These are phyloP conservation scores for Schizopygopsis malacanthus DNA, from an alignment of 2,797 vertebrate species.

Conservation along the genomic window DNA sequence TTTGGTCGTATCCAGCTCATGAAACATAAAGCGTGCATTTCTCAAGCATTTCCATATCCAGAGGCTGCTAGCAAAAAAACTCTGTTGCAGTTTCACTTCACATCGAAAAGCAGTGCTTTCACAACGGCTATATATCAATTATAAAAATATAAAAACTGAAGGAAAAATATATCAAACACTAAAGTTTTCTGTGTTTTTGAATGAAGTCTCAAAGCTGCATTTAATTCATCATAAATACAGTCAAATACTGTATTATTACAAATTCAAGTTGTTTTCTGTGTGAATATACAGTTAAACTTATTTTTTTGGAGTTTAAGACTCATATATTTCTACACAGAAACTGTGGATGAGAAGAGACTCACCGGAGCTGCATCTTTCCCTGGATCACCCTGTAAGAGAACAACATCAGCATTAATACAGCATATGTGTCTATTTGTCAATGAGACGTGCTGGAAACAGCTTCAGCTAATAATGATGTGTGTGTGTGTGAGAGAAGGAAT, in stretches of 20 bases:
- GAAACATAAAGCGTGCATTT: neutral
- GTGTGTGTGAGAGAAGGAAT: no score
- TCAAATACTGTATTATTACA: neutral
- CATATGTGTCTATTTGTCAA: neutral
- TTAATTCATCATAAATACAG: neutral
- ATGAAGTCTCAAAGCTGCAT: neutral
- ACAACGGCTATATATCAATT: neutral
- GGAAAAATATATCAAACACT: neutral
- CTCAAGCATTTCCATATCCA: neutral
- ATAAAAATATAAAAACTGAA: neutral
- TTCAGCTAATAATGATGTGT: neutral
- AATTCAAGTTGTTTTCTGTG: no score
- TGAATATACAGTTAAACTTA: neutral
- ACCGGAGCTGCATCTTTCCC: constrained; percentile 74
- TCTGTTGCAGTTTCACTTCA: neutral
- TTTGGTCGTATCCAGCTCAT: neutral
- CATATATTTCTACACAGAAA: neutral
- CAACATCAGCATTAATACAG: neutral
- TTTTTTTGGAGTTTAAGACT: neutral
- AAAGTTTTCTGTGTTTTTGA: no score
- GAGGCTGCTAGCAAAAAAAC: neutral
- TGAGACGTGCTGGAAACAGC: neutral
- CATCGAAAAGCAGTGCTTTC: neutral
- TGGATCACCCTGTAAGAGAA: constrained; percentile 76
- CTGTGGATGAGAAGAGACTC: constrained; percentile 65